A percentile compares a stretch with the other conserved stretches of the same genome.
Evolutionary conservation across 1,140 invertebrate species (phyloP).

Genomic region (Panagrolaimus sp.): DNA sequence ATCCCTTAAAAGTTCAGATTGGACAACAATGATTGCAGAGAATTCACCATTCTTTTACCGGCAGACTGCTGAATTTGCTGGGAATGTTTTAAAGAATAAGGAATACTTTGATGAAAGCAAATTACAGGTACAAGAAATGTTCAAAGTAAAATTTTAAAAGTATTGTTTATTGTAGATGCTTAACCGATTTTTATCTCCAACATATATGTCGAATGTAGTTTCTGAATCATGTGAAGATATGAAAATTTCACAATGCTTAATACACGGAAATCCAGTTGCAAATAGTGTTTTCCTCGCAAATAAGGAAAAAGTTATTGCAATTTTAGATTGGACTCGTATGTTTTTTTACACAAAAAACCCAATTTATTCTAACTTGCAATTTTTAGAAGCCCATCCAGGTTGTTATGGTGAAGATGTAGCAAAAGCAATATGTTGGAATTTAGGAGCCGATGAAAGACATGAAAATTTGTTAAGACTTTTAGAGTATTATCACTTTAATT

Average conservation of each 20-base stretch:
- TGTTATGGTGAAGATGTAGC: constrained; percentile 56
- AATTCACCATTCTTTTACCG: constrained; percentile 32
- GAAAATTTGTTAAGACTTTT: constrained; percentile 37
- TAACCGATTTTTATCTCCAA: not conserved
- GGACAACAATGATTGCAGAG: constrained; percentile 26
- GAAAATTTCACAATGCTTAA: constrained; percentile 29
- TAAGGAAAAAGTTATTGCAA: constrained; percentile 33
- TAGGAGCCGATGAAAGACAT: constrained; percentile 39
- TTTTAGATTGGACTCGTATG: constrained; percentile 56
- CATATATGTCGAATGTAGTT: not conserved
- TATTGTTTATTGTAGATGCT: no score
- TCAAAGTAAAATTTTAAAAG: not conserved
- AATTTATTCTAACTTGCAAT: not conserved
- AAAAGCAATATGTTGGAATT: constrained; percentile 57
- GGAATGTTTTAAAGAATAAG: constrained; percentile 3
- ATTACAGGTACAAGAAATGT: not conserved
- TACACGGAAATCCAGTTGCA: constrained; percentile 52
- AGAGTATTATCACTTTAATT: constrained; percentile 43
- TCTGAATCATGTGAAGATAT: constrained; percentile 20
- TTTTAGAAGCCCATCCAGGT: constrained; percentile 52
- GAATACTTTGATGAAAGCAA: not conserved
- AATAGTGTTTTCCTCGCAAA: constrained; percentile 48
- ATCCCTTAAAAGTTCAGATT: constrained; percentile 32
- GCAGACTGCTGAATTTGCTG: constrained; percentile 30
- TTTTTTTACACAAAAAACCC: not conserved